These are phyloP conservation scores for Trichoplusia ni DNA, from an alignment of 1,140 invertebrate species.

Conservation along the genomic window DNA sequence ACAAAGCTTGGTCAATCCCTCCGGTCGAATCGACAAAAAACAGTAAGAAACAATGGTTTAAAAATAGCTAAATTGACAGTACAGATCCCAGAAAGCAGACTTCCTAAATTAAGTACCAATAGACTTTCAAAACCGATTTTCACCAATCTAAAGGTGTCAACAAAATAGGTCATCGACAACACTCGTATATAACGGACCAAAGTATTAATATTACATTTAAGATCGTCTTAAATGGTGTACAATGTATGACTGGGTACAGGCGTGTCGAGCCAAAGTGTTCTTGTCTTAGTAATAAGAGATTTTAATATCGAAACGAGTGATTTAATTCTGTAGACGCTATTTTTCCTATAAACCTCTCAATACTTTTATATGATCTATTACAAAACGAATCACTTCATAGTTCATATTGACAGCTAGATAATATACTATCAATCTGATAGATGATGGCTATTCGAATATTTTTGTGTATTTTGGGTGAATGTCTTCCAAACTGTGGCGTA, in stretches of 20 bases:
- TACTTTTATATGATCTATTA: slow-evolving; percentile 20
- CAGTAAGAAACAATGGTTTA: too few species aligned
- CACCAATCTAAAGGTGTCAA: slow-evolving; percentile 19
- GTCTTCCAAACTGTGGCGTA: background rate
- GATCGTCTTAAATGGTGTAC: slow-evolving; percentile 28
- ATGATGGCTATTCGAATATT: slow-evolving; percentile 5
- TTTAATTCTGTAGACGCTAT: slow-evolving; percentile 16
- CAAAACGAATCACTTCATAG: background rate
- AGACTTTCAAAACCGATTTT: too few species aligned
- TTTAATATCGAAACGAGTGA: slow-evolving; percentile 20
- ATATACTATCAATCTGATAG: background rate
- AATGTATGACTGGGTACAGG: slow-evolving; percentile 27
- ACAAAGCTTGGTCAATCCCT: too few species aligned
- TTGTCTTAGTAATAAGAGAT: slow-evolving; percentile 20
- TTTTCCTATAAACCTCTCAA: slow-evolving; percentile 21
- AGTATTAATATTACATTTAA: slow-evolving; percentile 36
- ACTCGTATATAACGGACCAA: slow-evolving; percentile 54
- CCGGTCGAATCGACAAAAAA: too few species aligned
- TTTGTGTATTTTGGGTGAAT: slow-evolving; percentile 6
- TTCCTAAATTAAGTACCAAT: background rate
- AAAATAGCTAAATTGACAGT: too few species aligned
- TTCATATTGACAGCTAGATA: background rate
- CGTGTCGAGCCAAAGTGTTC: slow-evolving; percentile 27
- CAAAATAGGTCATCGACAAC: slow-evolving; percentile 35
- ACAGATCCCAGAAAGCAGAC: too few species aligned